These are phyloP conservation scores for Zosterops borbonicus DNA, from an alignment of 2,113 vertebrate genomes.

Conservation along the genomic window DNA sequence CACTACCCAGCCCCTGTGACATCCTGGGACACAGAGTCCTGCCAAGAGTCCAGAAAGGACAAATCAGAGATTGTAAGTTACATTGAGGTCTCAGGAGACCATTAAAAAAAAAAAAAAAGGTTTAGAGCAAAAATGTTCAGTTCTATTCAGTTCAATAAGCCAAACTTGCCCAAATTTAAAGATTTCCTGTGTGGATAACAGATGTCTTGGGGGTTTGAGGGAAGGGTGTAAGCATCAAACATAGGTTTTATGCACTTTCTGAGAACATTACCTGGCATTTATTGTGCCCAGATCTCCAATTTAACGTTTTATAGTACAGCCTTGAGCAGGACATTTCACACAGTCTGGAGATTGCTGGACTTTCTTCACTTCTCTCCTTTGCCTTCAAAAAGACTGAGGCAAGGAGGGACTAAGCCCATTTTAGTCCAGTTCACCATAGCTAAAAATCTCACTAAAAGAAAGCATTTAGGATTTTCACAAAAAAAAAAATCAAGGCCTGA, in stretches of 20 bases:
- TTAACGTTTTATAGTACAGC: background rate
- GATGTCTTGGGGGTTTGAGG: background rate
- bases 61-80: background rate
- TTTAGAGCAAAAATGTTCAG: background rate
- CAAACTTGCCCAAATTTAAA: background rate
- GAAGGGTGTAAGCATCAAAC: background rate
- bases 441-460: background rate
- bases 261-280: background rate
- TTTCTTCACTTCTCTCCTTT: background rate
- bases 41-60: background rate
- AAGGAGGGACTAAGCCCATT: background rate
- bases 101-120: background rate
- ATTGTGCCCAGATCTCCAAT: background rate
- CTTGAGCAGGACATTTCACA: background rate
- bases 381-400: background rate
- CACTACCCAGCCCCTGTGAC: background rate
- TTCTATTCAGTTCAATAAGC: background rate
- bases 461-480: background rate
- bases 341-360: background rate
- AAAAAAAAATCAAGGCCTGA: background rate
- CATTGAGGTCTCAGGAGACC: background rate
- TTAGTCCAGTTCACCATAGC: background rate
- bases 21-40: background rate
- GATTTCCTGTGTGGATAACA: background rate
- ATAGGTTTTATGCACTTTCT: background rate